A percentile compares a stretch with the other conserved stretches of the same genome.
Evolutionary conservation across 92 coral and sea anemone genomes (phyloP).

Genomic region (Phenganax subtilis): DNA sequence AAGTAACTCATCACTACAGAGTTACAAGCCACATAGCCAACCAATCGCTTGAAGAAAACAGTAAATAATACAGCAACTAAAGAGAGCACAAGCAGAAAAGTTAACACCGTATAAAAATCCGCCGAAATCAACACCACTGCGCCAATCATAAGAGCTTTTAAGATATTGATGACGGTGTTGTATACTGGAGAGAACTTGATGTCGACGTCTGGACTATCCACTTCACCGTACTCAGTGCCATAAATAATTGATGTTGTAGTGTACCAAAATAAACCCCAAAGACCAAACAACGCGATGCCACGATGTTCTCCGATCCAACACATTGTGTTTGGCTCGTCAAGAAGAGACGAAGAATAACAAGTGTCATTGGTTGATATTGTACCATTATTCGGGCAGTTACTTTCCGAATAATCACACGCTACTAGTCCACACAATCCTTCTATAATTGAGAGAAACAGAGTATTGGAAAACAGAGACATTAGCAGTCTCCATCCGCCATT

Average conservation of each 20-base stretch:
- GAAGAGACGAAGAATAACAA: constrained; percentile 48
- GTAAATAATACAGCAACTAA: constrained; percentile 68
- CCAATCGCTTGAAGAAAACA: constrained; percentile 54
- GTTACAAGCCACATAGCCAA: constrained; percentile 61
- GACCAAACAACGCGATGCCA: constrained; percentile 72
- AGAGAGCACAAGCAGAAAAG: constrained; percentile 54
- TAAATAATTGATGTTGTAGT: constrained; percentile 81
- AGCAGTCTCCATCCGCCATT: constrained; percentile 86
- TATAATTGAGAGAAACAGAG: constrained; percentile 82
- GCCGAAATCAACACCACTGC: constrained; percentile 69
- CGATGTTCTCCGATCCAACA: constrained; percentile 88
- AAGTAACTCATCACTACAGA: constrained; percentile 71
- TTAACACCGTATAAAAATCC: constrained; percentile 48
- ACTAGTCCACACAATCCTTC: constrained; percentile 86
- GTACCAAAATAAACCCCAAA: constrained; percentile 92
- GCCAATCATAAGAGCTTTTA: constrained; percentile 88
- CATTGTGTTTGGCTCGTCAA: constrained; percentile 58
- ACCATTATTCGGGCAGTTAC: constrained; percentile 27
- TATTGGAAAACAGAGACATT: constrained; percentile 77
- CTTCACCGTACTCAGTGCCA: constrained; percentile 91
- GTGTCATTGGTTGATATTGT: constrained; percentile 25
- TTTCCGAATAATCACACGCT: constrained; percentile 61
- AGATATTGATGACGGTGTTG: constrained; percentile 68
- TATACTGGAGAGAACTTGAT: constrained; percentile 83
- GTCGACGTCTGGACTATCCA: constrained; percentile 81